Percentiles rank a stretch among this genome's conserved stretches.
Conservation (phyloP, 2,888 invertebrate species). For the Oegoconia quadripuncta region DNA sequence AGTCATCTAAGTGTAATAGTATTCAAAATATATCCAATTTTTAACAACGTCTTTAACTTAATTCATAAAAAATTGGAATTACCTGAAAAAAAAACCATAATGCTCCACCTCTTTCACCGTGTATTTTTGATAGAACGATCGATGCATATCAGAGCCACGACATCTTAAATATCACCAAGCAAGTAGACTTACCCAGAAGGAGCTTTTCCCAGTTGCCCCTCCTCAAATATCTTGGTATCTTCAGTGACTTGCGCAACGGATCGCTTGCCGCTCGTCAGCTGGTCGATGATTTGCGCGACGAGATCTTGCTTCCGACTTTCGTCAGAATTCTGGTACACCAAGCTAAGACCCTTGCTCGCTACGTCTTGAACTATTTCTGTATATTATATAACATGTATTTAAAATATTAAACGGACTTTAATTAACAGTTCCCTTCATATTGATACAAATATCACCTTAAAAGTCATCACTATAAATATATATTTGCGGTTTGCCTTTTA, state of each 20-base stretch:
- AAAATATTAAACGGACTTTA: neutral
- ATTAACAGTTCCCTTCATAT: neutral
- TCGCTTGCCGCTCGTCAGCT: constrained; percentile 88
- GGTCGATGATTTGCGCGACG: constrained; percentile 88
- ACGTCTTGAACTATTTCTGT: constrained; percentile 95
- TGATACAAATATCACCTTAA: neutral
- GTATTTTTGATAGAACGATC: too few relatives aligned
- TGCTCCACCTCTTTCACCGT: neutral
- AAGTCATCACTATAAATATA: too few relatives aligned
- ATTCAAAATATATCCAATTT: too few relatives aligned
- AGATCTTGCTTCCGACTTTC: constrained; percentile 84
- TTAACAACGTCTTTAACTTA: too few relatives aligned
- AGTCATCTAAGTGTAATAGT: too few relatives aligned
- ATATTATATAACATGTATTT: constrained; percentile 15
- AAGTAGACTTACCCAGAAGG: constrained; percentile 85
- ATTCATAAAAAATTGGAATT: too few relatives aligned
- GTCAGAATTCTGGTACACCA: constrained; percentile 91
- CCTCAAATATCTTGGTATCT: constrained; percentile 93
- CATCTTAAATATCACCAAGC: neutral
- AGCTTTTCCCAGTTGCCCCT: constrained; percentile 90
- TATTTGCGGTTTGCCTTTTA: too few relatives aligned
- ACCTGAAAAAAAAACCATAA: neutral
- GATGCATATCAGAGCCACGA: too few relatives aligned
- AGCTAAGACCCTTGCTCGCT: constrained; percentile 92
- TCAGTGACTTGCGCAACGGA: constrained; percentile 86